Conservation (phyloP, 1,140 invertebrate species). For the Periplaneta americana region DNA sequence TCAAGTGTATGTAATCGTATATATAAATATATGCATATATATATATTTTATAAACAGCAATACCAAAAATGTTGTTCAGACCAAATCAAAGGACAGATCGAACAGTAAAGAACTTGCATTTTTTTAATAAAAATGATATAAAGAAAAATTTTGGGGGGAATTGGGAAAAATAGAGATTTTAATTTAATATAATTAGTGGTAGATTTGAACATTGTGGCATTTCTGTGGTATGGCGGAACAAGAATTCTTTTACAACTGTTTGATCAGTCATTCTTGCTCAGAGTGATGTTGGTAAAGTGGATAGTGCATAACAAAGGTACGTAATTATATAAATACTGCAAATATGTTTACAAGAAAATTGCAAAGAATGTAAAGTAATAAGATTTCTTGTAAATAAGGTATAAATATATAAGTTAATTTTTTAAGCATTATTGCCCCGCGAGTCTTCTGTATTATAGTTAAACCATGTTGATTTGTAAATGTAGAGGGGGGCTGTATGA, state of each 20-base stretch:
- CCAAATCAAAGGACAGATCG: constrained; percentile 2
- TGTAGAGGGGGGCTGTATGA: neutral
- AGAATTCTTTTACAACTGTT: neutral
- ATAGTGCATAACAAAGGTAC: neutral
- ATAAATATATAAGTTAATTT: neutral
- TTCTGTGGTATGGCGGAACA: neutral
- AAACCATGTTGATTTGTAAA: constrained; percentile 5
- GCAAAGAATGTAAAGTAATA: neutral
- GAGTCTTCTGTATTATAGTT: constrained; percentile 1
- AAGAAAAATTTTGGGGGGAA: neutral
- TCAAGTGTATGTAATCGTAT: neutral
- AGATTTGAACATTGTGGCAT: neutral
- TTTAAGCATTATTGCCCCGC: neutral
- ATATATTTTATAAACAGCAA: constrained; percentile 12
- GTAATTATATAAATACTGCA: neutral
- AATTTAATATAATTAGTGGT: neutral
- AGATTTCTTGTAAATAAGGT: neutral
- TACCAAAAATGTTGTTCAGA: constrained; percentile 10
- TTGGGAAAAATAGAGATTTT: too few species aligned
- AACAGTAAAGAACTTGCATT: neutral
- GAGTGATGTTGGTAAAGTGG: neutral
- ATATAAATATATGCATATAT: neutral
- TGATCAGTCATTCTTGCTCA: neutral
- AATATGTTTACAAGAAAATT: neutral
- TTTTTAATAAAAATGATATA: neutral